phyloP scores from a whole-genome alignment of 92 coral and sea anemone genomes.

The Virgularia gustaviana region DNA sequence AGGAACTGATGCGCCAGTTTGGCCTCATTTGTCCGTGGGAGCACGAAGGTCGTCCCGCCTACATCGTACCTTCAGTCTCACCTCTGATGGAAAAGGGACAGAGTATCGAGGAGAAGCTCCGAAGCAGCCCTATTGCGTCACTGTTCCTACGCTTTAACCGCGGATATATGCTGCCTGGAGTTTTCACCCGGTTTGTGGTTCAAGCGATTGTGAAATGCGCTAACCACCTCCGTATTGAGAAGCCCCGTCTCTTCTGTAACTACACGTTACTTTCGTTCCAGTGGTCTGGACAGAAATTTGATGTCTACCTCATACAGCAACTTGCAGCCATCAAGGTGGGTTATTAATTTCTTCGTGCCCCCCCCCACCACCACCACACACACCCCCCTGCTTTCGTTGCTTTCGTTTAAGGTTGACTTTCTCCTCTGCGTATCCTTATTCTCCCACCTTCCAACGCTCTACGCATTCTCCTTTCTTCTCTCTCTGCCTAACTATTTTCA shows the following conservation, averaged over 20 bases:
- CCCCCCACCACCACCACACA: too few relatives aligned
- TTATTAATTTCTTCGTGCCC: too few relatives aligned
- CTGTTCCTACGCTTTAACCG: conserved; percentile 39
- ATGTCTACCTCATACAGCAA: background rate
- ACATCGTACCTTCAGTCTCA: conserved; percentile 30
- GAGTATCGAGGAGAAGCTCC: background rate
- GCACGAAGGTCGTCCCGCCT: background rate
- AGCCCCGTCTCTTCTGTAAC: background rate
- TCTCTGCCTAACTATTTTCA: too few relatives aligned
- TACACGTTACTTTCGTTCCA: background rate
- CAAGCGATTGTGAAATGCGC: conserved; percentile 23
- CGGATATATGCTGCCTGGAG: conserved; percentile 40
- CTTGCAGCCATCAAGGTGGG: background rate
- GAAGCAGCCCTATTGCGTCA: conserved; percentile 14
- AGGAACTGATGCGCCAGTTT: conserved; percentile 48
- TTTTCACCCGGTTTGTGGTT: conserved; percentile 50
- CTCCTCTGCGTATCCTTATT: too few relatives aligned
- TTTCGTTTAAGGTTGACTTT: too few relatives aligned
- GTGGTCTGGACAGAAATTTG: background rate
- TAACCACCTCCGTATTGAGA: background rate
- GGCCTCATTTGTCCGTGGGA: conserved; percentile 47
- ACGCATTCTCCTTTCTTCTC: too few relatives aligned
- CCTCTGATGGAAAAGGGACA: conserved; percentile 46
- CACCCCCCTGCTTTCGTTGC: too few relatives aligned
- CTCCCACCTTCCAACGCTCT: too few relatives aligned